phyloP scores from a whole-genome alignment of 1,140 invertebrate genomes.

The Aphis gossypii region DNA sequence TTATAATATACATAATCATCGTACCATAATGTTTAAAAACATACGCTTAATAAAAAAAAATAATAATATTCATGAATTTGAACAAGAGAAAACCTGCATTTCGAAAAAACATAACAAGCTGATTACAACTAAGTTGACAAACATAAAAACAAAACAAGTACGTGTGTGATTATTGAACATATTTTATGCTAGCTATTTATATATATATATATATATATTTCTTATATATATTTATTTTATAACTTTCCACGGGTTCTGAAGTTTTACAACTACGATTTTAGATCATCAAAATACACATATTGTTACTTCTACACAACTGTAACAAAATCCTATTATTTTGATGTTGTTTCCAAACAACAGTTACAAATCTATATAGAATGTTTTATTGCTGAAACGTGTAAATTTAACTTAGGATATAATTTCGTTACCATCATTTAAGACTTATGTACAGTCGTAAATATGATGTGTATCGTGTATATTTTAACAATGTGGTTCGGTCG shows the following conservation, averaged over 20 bases:
- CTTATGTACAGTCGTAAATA: neutral
- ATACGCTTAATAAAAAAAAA: neutral
- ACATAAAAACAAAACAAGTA: neutral
- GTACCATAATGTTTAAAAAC: neutral
- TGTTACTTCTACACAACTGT: neutral
- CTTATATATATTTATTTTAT: neutral
- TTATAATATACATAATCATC: neutral
- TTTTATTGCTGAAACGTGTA: neutral
- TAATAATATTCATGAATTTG: neutral
- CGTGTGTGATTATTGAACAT: neutral
- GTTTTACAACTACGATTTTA: neutral
- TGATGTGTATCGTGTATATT: neutral
- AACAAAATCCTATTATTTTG: constrained; percentile 5
- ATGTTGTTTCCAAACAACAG: neutral
- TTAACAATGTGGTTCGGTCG: neutral
- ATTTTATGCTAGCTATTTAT: neutral
- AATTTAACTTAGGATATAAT: neutral
- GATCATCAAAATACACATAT: neutral
- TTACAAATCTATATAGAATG: neutral
- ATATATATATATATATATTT: neutral
- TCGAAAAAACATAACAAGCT: neutral
- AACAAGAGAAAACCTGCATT: neutral
- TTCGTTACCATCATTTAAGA: neutral
- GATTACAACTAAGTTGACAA: neutral
- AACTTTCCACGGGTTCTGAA: neutral